Percentiles rank a stretch among this genome's conserved stretches.
These are phyloP conservation scores for Bergia puertoricense DNA, from an alignment of 92 coral and sea anemone species.

Conservation along the genomic window DNA sequence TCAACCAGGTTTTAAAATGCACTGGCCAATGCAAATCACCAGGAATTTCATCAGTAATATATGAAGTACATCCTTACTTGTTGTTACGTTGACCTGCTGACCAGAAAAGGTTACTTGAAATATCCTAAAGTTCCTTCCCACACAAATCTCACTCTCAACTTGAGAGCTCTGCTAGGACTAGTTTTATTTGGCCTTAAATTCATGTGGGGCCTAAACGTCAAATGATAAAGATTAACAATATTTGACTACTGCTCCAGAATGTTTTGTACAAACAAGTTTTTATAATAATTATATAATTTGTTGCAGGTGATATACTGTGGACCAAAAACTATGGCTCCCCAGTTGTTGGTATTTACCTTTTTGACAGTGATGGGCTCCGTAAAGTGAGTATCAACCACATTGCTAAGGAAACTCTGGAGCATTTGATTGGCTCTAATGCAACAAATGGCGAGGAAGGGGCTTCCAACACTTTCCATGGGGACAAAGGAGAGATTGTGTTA, in stretches of 20 bases:
- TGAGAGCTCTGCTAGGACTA: too few relatives aligned
- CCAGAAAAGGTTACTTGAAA: too few relatives aligned
- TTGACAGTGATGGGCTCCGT: slow-evolving; percentile 88
- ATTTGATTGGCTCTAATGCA: slow-evolving; percentile 80
- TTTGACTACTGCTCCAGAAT: neutral
- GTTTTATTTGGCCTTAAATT: too few relatives aligned
- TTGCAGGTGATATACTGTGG: slow-evolving; percentile 87
- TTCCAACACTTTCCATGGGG: slow-evolving; percentile 66
- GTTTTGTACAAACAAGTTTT: neutral
- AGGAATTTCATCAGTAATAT: too few relatives aligned
- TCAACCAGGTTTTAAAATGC: too few relatives aligned
- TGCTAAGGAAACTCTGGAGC: slow-evolving; percentile 87
- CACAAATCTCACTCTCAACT: too few relatives aligned
- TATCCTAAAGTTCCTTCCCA: too few relatives aligned
- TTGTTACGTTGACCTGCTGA: too few relatives aligned
- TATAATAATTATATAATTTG: neutral
- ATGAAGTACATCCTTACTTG: too few relatives aligned
- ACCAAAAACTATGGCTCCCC: slow-evolving; percentile 93
- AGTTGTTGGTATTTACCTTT: slow-evolving; percentile 92
- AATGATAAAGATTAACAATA: too few relatives aligned
- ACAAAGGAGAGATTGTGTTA: slow-evolving; percentile 70
- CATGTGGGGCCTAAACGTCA: too few relatives aligned
- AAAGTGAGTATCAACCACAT: slow-evolving; percentile 93
- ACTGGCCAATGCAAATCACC: too few relatives aligned
- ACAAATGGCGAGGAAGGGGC: slow-evolving; percentile 51